These are phyloP conservation scores for Lophura swinhoii DNA, from an alignment of 2,797 vertebrate species.

Conservation along the genomic window DNA sequence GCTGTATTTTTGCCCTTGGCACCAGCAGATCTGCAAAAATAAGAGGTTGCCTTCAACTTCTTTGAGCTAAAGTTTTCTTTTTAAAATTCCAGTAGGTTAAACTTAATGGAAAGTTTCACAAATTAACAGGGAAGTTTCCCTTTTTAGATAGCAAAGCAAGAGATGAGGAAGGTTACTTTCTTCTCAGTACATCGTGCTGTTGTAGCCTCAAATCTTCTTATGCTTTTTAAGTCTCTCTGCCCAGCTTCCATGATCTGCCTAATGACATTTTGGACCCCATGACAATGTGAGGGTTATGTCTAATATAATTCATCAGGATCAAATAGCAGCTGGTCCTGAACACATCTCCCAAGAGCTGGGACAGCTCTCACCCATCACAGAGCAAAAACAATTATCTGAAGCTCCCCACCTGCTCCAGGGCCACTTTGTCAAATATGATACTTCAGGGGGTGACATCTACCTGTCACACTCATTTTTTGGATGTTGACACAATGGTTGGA, in stretches of 20 bases:
- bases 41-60: not conserved
- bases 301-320: conserved; percentile 50
- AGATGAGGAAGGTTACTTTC: not conserved
- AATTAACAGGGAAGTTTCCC: not conserved
- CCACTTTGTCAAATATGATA: not conserved
- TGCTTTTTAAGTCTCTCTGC: not conserved
- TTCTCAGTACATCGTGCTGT: not conserved
- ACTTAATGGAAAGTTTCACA: not conserved
- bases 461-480: conserved; percentile 46
- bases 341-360: conserved; percentile 16
- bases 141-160: not conserved
- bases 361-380: not conserved
- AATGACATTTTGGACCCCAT: not conserved
- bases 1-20: not conserved
- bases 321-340: conserved; percentile 1
- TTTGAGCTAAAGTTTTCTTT: not conserved
- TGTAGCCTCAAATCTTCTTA: not conserved
- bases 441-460: not conserved
- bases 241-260: not conserved
- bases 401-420: conserved; percentile 56
- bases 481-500: conserved; percentile 14
- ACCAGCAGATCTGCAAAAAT: not conserved
- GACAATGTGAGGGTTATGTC: not conserved
- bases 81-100: not conserved
- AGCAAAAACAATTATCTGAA: conserved; percentile 12